These are phyloP conservation scores for Spermophilus dauricus DNA, from an alignment of 2,113 vertebrate species.

Conservation along the genomic window DNA sequence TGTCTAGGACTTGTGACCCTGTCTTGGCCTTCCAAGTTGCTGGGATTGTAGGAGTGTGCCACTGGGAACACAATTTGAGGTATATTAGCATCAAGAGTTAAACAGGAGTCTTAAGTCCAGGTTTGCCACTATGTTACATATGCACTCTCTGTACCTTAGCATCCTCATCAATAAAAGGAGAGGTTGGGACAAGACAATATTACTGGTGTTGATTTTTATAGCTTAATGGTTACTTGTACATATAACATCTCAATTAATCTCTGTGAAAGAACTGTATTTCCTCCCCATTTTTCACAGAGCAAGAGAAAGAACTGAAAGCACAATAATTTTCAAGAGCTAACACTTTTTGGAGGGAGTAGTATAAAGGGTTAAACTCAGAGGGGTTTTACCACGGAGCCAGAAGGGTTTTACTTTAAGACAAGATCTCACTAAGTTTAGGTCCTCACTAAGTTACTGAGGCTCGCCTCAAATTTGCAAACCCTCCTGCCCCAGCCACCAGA, in stretches of 20 bases:
- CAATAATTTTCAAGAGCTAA: not conserved
- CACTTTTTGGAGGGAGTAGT: not conserved
- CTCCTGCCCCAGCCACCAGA: no score
- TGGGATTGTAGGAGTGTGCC: no score
- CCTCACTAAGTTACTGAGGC: no score
- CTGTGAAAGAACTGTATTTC: not conserved
- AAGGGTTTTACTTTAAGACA: no score
- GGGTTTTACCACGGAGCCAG: no score
- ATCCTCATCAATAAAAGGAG: not conserved
- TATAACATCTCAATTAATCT: not conserved
- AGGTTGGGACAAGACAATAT: not conserved
- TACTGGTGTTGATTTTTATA: not conserved
- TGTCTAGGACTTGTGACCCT: no score
- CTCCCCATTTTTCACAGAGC: not conserved
- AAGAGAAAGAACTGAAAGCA: not conserved
- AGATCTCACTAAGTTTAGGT: no score
- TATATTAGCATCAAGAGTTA: not conserved
- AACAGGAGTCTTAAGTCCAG: not conserved
- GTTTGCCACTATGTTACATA: not conserved
- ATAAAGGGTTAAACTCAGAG: no score
- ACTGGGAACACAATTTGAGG: not conserved
- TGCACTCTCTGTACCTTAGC: not conserved
- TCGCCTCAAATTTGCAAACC: no score
- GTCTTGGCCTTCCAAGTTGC: no score
- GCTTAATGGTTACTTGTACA: not conserved